These are phyloP conservation scores for Eubasilissa regina DNA, from an alignment of 1,140 invertebrate genomes.

Conservation along the genomic window DNA sequence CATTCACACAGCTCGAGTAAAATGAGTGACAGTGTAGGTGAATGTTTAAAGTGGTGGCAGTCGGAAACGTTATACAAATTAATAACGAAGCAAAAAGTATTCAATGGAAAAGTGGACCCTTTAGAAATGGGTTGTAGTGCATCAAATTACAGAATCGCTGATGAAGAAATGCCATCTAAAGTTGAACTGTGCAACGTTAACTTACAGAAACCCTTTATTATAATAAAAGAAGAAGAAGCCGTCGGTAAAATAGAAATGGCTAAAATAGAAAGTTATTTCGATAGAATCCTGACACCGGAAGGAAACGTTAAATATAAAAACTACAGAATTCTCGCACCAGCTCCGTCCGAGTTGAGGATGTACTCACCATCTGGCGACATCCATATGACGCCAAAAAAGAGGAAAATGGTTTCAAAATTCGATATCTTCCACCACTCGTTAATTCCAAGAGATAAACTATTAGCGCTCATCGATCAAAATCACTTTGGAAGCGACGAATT, in stretches of 20 bases:
- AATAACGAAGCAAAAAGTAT: conserved; percentile 45
- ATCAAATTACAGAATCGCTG: conserved; percentile 19
- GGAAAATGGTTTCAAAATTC: conserved; percentile 65
- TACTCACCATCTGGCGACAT: conserved; percentile 66
- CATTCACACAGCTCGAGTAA: neutral
- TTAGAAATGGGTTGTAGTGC: conserved; percentile 44
- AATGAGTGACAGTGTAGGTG: conserved; percentile 45
- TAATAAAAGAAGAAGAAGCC: conserved; percentile 50
- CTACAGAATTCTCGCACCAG: conserved; percentile 63
- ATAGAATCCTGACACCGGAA: conserved; percentile 63
- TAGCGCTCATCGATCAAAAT: conserved; percentile 66
- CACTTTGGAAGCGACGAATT: conserved; percentile 66
- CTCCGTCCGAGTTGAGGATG: conserved; percentile 62
- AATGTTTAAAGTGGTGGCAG: conserved; percentile 47
- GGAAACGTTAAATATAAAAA: conserved; percentile 65
- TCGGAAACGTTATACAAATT: conserved; percentile 45
- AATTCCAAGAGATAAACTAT: conserved; percentile 65
- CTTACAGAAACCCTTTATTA: conserved; percentile 47
- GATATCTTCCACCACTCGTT: conserved; percentile 64
- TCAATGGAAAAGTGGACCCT: conserved; percentile 12
- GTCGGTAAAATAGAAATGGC: conserved; percentile 62
- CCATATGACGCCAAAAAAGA: conserved; percentile 63
- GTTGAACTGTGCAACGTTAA: conserved; percentile 11
- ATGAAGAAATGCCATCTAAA: conserved; percentile 36
- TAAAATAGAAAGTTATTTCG: conserved; percentile 62